Base-by-base conservation (phyloP, 2,888 invertebrate genomes). In the Rhagonycha lutea region DNA sequence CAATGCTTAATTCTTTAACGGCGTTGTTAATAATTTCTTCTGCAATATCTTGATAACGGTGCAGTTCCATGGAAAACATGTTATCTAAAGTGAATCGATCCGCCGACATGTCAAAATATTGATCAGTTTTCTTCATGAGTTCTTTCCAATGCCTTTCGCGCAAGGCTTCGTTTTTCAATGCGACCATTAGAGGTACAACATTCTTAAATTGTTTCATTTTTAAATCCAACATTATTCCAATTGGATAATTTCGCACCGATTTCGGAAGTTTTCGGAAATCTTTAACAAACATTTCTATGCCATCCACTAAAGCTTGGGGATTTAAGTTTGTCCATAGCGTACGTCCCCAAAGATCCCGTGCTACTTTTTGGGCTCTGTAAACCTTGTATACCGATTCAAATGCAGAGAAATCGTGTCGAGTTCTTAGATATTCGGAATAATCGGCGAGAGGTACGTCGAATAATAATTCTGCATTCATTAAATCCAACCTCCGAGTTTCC, bases 1-100 rank as follows among this genome's bases (percentile, higher is more conserved):
- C 98, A 82, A 98, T 97, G n/a, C 94, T 92, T 84, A 97, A 88
- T 87, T 98, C 98, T 84, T 97, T 97, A 79, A 95, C 93, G 29
- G 98, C 97, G 85, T 94, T 94, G 80, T 93, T 95, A 26, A 98
- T 94, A 73, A 98, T 97, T 84, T 93, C 92, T 82, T 94, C 94
- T 60, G 96, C 96, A 4, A 94, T 94, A 0, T 96, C 95, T 87
- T 94, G 94, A 84, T 95, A 96, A 80, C 93, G 92, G 83, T 96
- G 95, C 76, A 97, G 88, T 83, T 98, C 94, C 97, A 98, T 97
- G 1, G 94, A 92, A 85, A 98, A 98, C 93, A 98, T 95, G 85
- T 97, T 96, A 76, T 96, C 95, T 77, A 98, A 88, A 0, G 97
- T 97, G 82, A 98, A 97, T n/a, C 94, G 91, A 18, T 95, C 94